Base-by-base conservation (phyloP, 2,888 invertebrate genomes). In the Ennomos fuscantarius region DNA sequence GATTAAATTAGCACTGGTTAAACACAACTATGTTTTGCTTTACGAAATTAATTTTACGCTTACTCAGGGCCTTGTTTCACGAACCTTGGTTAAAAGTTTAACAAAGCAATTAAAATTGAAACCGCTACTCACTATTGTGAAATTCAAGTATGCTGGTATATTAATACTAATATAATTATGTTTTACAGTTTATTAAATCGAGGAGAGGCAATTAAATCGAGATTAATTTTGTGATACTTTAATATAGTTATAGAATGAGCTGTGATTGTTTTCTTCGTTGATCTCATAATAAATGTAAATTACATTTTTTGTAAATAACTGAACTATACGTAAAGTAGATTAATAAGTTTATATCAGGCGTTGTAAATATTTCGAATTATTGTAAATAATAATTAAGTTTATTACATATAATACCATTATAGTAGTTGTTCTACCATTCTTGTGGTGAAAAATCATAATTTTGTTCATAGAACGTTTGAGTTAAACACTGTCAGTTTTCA, bases 391-490 rank as follows among this genome's bases (percentile, higher is more conserved):
- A 68, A 52, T 60, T 52, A 57, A 69, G 69, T 73, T 76, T 74
- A 72, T 72, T 67, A 52, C 6, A 35, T 9, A 10, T 48, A 44
- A 46, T 37, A 57, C 34, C 54, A 35, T 58, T 55, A 56, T 65
- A 64, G 66, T 82, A 80, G 79, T 71, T 66, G 72, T 78, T 78
- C 74, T 73, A 86, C 84, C 84, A 82, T 71, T 79, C 43, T 68
- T 60, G 80, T 84, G 88, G 87, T 87, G 80, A 78, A 83, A 81
- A 84, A 84, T 67, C 76, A 69, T 76, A 79, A 51, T 79, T 84
- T 70, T 73, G 90, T 91, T 91, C 90, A 73, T 89, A 90, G 89
- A 89, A 90, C 89, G 76, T 74, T 74, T 70, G 75, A 73, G 74
- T 74, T 65, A 35, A 8, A 8, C 41, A 11, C 36, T 12, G 10